Evolutionary conservation across 2,797 vertebrate species (phyloP).

Genomic region (Diplodus puntazzo): DNA sequence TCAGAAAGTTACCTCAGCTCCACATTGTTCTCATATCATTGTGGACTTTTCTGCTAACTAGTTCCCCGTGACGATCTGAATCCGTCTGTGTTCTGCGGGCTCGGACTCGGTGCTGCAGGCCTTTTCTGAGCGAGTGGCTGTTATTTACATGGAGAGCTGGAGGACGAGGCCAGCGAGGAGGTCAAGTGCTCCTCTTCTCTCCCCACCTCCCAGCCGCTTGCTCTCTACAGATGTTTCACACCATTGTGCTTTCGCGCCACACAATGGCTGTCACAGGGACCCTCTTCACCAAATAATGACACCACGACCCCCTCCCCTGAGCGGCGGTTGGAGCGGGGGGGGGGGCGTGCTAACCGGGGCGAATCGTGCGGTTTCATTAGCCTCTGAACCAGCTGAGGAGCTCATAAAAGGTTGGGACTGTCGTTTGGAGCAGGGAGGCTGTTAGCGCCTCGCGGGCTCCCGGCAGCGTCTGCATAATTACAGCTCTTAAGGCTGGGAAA

Average conservation of each 20-base stretch:
- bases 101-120: not conserved
- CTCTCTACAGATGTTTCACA: conserved; percentile 41
- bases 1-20: not conserved
- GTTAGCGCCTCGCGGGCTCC: conserved; percentile 58
- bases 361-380: conserved; percentile 69
- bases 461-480: conserved; percentile 74
- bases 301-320: conserved; percentile 9
- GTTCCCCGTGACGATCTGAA: not conserved
- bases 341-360: conserved; percentile 11
- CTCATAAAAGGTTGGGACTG: conserved; percentile 72
- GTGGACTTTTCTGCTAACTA: not conserved
- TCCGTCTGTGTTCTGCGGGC: not conserved
- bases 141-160: conserved; percentile 56
- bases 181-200: conserved; percentile 61
- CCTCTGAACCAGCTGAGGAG: conserved; percentile 65
- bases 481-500: conserved; percentile 70
- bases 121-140: conserved; percentile 12
- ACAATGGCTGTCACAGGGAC: conserved; percentile 53
- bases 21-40: not conserved
- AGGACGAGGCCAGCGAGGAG: conserved; percentile 48
- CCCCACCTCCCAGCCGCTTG: not conserved
- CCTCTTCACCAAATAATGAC: conserved; percentile 55
- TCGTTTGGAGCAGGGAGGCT: conserved; percentile 57
- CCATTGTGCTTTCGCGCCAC: conserved; percentile 27
- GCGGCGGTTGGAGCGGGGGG: conserved; percentile 40